phyloP scores from a whole-genome alignment of 2,888 invertebrate species.

The Chymomyza caudatula region DNA sequence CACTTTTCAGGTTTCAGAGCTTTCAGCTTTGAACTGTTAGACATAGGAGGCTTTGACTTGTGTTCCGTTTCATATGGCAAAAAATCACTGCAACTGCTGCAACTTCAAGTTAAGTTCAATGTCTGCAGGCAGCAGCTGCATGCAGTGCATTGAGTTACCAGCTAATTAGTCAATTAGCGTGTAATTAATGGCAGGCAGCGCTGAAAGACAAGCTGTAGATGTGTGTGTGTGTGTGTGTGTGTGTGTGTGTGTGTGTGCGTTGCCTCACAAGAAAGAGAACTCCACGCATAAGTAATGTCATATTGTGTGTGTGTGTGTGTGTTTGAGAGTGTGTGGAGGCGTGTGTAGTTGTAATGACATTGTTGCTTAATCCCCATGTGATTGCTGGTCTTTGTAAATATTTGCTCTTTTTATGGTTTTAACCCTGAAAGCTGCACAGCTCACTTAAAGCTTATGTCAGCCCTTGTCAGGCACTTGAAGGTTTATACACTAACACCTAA shows the following conservation, averaged over 20 bases:
- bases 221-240: neutral
- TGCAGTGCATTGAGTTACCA: neutral
- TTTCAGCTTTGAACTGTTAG: too few relatives aligned
- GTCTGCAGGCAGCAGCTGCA: too few relatives aligned
- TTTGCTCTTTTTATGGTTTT: conserved; percentile 5
- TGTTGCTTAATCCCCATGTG: neutral
- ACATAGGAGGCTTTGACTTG: too few relatives aligned
- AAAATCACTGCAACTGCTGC: too few relatives aligned
- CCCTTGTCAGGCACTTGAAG: neutral
- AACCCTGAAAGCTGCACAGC: neutral
- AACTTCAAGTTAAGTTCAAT: too few relatives aligned
- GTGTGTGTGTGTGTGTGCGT: neutral
- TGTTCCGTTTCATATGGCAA: too few relatives aligned
- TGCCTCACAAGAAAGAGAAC: neutral
- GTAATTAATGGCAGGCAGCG: conserved; percentile 30
- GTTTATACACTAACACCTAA: neutral
- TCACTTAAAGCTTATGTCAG: neutral
- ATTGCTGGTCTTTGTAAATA: neutral
- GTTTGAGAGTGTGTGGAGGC: too few relatives aligned
- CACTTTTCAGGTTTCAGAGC: too few relatives aligned
- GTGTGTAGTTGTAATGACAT: neutral
- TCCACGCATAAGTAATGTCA: neutral
- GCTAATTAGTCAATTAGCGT: conserved; percentile 42
- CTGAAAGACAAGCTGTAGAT: neutral
- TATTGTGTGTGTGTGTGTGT: neutral